Percentiles rank a stretch among this genome's conserved stretches.
phyloP scores from a whole-genome alignment of 2,797 vertebrate genomes.

The Forpus xanthops region DNA sequence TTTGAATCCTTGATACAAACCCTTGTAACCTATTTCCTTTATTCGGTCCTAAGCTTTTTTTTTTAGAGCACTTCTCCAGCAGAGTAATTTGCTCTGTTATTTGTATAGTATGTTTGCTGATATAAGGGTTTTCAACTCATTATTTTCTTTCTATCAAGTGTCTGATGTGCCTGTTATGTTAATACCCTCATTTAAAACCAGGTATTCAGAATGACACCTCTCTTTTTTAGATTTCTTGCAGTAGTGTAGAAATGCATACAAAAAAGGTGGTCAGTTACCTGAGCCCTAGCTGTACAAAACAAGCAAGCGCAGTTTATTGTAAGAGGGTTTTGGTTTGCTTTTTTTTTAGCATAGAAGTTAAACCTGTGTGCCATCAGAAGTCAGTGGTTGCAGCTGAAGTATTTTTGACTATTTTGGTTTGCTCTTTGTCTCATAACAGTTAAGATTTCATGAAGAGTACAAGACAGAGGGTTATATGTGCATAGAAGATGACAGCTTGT shows the following conservation, averaged over 20 bases:
- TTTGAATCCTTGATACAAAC: not conserved
- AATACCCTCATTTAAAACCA: not conserved
- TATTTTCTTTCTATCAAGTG: not conserved
- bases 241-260: not conserved
- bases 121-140: not conserved
- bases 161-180: not conserved
- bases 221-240: not conserved
- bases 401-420: not conserved
- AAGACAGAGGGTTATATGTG: not conserved
- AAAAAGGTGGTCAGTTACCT: not conserved
- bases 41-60: not conserved
- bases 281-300: not conserved
- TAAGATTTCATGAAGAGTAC: not conserved
- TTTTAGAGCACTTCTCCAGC: not conserved
- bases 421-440: not conserved
- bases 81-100: not conserved
- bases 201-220: not conserved
- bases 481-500: not conserved
- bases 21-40: not conserved
- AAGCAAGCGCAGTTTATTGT: not conserved
- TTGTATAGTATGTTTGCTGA: not conserved
- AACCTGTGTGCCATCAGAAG: not conserved
- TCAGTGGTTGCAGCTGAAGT: not conserved
- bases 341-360: not conserved
- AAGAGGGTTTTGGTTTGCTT: fast-evolving